A percentile compares a stretch with the other conserved stretches of the same genome.
Evolutionary conservation across 2,113 vertebrate species (phyloP).

Genomic region (Chlamydotis undulata): DNA sequence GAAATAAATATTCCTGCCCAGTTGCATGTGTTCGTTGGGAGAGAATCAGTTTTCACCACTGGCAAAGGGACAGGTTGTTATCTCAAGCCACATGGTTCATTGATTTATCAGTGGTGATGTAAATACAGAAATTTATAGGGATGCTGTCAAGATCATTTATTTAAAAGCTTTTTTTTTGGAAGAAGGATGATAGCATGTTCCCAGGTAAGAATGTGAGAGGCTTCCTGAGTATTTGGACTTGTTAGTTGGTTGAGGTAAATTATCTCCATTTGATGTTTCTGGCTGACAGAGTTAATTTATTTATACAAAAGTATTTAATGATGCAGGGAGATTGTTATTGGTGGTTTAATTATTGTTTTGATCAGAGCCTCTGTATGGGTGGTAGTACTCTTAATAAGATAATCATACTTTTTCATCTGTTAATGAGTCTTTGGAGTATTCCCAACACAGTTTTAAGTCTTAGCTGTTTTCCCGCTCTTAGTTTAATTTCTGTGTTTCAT

Average conservation of each 20-base stretch:
- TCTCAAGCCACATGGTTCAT: slow-evolving; percentile 44
- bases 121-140: slow-evolving; percentile 41
- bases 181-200: not conserved
- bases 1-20: slow-evolving; percentile 57
- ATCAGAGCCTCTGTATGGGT: slow-evolving; percentile 59
- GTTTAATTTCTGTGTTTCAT: slow-evolving; percentile 51
- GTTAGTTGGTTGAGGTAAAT: slow-evolving; percentile 27
- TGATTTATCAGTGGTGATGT: slow-evolving; percentile 47
- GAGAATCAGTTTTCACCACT: slow-evolving; percentile 40
- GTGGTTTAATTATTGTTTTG: slow-evolving; percentile 70
- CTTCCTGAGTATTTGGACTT: not conserved
- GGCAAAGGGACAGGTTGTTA: slow-evolving; percentile 42
- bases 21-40: slow-evolving; percentile 22
- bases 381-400: slow-evolving; percentile 65
- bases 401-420: slow-evolving; percentile 68
- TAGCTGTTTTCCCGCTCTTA: slow-evolving; percentile 39
- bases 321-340: slow-evolving; percentile 55
- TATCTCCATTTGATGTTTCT: slow-evolving; percentile 56
- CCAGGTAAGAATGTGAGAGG: slow-evolving; percentile 19
- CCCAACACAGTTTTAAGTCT: slow-evolving; percentile 57
- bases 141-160: slow-evolving; percentile 36
- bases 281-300: slow-evolving; percentile 59
- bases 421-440: slow-evolving; percentile 69
- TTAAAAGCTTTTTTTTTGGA: slow-evolving; percentile 4
- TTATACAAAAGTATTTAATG: slow-evolving; percentile 64